Evolutionary conservation across 2,113 vertebrate genomes (phyloP).

Genomic region (Percopsis transmontana): DNA sequence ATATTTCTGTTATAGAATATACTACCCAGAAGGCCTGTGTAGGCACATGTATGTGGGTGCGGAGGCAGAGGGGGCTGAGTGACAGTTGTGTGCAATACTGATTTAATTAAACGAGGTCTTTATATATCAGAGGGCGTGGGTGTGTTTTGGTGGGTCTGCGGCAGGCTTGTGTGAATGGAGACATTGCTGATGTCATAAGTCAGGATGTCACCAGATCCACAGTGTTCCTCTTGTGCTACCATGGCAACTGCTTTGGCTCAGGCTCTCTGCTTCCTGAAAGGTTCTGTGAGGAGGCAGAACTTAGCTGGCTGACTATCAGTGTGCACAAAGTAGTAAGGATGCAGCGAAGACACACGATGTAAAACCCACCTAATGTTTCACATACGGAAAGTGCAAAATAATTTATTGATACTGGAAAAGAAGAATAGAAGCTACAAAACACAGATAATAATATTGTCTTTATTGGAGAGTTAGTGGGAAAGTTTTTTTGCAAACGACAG

Average conservation of each 20-base stretch:
- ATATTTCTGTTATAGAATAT: slow-evolving; percentile 15
- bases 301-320: slow-evolving; percentile 36
- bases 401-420: slow-evolving; percentile 31
- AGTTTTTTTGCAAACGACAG: too few relatives aligned
- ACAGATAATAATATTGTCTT: slow-evolving; percentile 41
- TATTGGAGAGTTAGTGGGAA: slow-evolving; percentile 35
- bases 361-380: slow-evolving; percentile 10
- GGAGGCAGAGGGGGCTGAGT: slow-evolving; percentile 44
- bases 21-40: slow-evolving; percentile 37
- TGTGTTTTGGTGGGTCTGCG: slow-evolving; percentile 39
- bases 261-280: slow-evolving; percentile 44
- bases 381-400: background rate
- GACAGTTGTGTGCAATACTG: slow-evolving; percentile 19
- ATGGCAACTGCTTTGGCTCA: slow-evolving; percentile 67
- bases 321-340: slow-evolving; percentile 24
- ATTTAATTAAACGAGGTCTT: slow-evolving; percentile 13
- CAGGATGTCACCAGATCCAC: slow-evolving; percentile 38
- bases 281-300: slow-evolving; percentile 47
- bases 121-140: slow-evolving; percentile 42
- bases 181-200: slow-evolving; percentile 43
- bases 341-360: slow-evolving; percentile 1
- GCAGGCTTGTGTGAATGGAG: slow-evolving; percentile 44
- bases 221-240: slow-evolving; percentile 58
- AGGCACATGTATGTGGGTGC: slow-evolving; percentile 54
- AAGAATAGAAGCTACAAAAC: slow-evolving; percentile 31